Evolutionary conservation across 2,888 invertebrate genomes (phyloP).

Genomic region (Drosophila bunnanda): DNA sequence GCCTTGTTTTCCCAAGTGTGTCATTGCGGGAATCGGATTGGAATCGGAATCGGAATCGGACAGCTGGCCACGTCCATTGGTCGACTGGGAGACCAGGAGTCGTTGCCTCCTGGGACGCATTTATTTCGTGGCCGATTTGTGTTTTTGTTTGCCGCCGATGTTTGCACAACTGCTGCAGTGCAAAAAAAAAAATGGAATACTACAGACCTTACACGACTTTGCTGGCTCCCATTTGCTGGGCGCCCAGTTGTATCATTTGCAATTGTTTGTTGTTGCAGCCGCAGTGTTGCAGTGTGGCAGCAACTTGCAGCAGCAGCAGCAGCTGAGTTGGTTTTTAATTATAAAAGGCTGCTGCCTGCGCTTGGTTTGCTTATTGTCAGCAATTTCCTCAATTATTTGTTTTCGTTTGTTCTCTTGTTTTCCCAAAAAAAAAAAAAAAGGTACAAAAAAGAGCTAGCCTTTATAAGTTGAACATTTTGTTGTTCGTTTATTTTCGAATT

Average conservation of each 20-base stretch:
- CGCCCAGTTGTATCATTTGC: conserved; percentile 78
- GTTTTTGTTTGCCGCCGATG: conserved; percentile 51
- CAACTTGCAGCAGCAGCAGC: conserved; percentile 23
- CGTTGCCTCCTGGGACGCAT: conserved; percentile 34
- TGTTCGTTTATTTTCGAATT: conserved; percentile 69
- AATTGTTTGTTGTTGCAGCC: conserved; percentile 72
- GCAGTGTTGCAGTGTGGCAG: conserved; percentile 57
- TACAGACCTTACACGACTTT: conserved; percentile 1
- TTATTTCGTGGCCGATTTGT: conserved; percentile 32
- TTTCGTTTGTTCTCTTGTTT: conserved; percentile 55
- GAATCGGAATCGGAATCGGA: conserved; percentile 22
- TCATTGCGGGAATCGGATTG: conserved; percentile 13
- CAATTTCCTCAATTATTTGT: conserved; percentile 63
- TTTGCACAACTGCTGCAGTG: conserved; percentile 73
- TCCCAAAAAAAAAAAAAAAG: conserved; percentile 26
- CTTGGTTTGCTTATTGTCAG: conserved; percentile 59
- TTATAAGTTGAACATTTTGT: conserved; percentile 37
- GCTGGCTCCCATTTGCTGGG: conserved; percentile 57
- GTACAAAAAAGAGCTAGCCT: conserved; percentile 5
- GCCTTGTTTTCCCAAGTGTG: conserved; percentile 22
- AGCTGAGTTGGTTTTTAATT: conserved; percentile 48
- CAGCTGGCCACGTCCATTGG: conserved; percentile 62
- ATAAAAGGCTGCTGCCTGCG: conserved; percentile 46
- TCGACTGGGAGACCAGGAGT: conserved; percentile 66
- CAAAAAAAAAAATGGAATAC: conserved; percentile 16